Base-by-base conservation (phyloP, 2,797 vertebrate species). In the Lepus oiostolus region DNA sequence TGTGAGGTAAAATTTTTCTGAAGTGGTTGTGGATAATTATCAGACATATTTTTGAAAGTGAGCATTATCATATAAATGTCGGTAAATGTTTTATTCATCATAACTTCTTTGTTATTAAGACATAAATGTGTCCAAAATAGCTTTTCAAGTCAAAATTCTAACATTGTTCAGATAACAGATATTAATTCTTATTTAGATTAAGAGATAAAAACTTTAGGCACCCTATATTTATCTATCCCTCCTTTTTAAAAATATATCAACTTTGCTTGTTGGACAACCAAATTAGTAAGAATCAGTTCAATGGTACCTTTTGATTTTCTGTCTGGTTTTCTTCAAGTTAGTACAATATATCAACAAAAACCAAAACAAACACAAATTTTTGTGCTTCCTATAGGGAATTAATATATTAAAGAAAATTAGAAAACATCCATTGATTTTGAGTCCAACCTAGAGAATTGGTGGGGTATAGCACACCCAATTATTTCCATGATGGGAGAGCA, bases 111-210 rank as follows among this genome's bases (percentile, higher is more conserved):
- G 58, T 1, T 84, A 89, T 67, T 24, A 92, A 82, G 50, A 52
- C 22, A 83, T 79, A 88, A 93, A 94, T 86, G 0, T 90, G 32
- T 87, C 32, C 6, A 60, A 71, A 6, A 30, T 85, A 83, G 47
- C 95, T 90, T 90, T 96, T 92, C 14, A 95, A 65, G 70, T 96
- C 86, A 96, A 92, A 95, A 93, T 91, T 93, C 79, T 13, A 42
- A 93, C 93, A 95, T 94, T 13, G 21, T 30, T 96, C 35, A 95
- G 86, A 94, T 94, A 79, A 97, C 96, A 93, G 17, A 47, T 94
- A 19, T 71, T 26, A 87, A 94, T 42, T 68, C 90, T 81, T 96
- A 4, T 67, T 83, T 96, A 70, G 22, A 81, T 79, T 81, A 91
- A 79, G 94, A 95, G 9, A 83, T 47, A 74, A 42, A 86, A 42